Evolutionary conservation across 2,113 vertebrate species (phyloP), one percentile per base, ranked within the genome.

Genomic region (Microcebus ravelobensis): DNA sequence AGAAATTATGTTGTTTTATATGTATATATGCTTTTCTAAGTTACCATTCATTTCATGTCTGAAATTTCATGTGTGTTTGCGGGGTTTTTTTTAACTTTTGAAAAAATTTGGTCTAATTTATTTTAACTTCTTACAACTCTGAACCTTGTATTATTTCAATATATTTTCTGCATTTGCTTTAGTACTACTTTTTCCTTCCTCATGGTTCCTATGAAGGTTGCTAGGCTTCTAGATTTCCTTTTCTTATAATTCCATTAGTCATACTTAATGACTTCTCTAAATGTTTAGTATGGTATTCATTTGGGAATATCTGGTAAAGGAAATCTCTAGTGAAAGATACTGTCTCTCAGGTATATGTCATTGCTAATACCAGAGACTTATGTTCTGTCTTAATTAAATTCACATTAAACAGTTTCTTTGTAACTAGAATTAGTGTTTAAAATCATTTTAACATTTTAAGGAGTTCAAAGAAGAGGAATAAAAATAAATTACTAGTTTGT

Each of bases 311-410:
- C 70, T 86, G 50, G 11, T 71, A 48, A 81, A 89, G 73, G 65
- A 94, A 74, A 45, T 68, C 87, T 88, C 71, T 70, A 39, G 45
- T 31, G 42, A 81, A 92, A 84, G 59, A 18, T 52, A 52, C 36
- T 67, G 90, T 92, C 91, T 91, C 82, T 61, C 67, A 86, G 61
- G 82, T 52, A 12, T 80, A 15, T 79, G 84, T 86, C 42, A 57
- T 83, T 83, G 42, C 57, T 63, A 52, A 65, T 73, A 52, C 55
- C 48, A 42, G 68, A 85, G 55, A 82, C 18, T 83, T 82, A 57
- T 95, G 23, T 85, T 96, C 45, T 89, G 29, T 57, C 90, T 84
- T 96, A 85, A 88, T 94, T 90, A 91, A 81, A 91, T 94, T 94
- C n/a, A 82, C 36, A 59, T 76, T 52, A 93, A 82, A 31, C 57